These are phyloP conservation scores for Catocala sponsa DNA, from an alignment of 2,888 invertebrate species.

Conservation along the genomic window DNA sequence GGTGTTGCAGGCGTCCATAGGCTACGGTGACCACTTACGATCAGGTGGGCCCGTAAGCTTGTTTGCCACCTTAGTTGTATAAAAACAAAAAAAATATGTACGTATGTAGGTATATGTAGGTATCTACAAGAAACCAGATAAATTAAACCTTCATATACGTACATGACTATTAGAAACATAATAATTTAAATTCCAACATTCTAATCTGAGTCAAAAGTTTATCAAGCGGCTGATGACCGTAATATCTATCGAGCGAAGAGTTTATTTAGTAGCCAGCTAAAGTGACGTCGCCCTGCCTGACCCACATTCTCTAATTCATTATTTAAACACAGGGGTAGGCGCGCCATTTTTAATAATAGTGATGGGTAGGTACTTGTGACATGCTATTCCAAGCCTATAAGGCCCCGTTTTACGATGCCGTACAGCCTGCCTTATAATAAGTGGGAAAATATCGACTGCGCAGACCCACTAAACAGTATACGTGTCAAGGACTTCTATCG, in stretches of 20 bases:
- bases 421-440: neutral
- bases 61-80: no score
- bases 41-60: no score
- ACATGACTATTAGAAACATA: slow-evolving; percentile 5
- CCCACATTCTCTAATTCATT: slow-evolving; percentile 34
- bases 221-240: slow-evolving; percentile 10
- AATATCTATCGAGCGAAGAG: slow-evolving; percentile 3
- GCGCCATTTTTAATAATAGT: slow-evolving; percentile 8
- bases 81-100: no score
- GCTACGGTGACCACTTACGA: no score
- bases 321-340: slow-evolving; percentile 24
- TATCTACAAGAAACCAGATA: neutral
- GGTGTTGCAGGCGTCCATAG: no score
- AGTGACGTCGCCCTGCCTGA: slow-evolving; percentile 28
- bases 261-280: slow-evolving; percentile 6
- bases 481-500: neutral
- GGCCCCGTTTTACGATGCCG: neutral
- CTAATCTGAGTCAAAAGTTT: slow-evolving; percentile 13
- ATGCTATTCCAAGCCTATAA: neutral
- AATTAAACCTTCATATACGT: neutral
- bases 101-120: no score
- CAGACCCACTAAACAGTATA: neutral
- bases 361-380: neutral
- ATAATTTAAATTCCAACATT: slow-evolving; percentile 4
- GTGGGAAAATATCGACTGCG: neutral